Evolutionary conservation across 2,113 vertebrate genomes (phyloP).

Genomic region (Nibea coibor): DNA sequence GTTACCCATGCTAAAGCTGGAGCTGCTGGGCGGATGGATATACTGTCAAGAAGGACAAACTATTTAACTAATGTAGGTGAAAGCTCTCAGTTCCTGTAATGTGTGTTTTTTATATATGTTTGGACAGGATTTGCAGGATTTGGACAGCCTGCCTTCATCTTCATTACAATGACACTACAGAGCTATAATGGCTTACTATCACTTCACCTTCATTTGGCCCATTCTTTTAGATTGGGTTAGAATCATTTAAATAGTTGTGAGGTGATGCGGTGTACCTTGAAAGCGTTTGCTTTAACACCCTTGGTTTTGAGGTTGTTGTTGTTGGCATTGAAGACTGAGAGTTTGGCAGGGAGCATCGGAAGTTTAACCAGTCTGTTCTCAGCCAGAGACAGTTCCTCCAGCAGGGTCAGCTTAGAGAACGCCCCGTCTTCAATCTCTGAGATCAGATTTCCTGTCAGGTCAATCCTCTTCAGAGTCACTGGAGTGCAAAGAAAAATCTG

Average conservation of each 20-base stretch:
- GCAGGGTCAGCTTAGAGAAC: constrained; percentile 89
- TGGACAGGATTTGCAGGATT: background rate
- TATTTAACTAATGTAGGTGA: background rate
- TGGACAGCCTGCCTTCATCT: background rate
- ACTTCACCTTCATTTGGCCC: background rate
- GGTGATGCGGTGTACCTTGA: constrained; percentile 87
- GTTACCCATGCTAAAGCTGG: background rate
- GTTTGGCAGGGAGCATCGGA: constrained; percentile 92
- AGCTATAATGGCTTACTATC: background rate
- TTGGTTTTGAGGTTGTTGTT: constrained; percentile 92
- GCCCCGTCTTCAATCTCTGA: constrained; percentile 96
- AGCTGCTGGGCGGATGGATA: background rate
- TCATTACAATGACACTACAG: background rate
- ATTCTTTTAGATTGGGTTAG: background rate
- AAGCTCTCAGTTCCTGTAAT: background rate
- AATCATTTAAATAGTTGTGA: background rate
- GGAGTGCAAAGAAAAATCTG: constrained; percentile 5
- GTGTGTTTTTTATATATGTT: background rate
- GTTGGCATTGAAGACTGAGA: constrained; percentile 91
- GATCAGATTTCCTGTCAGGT: constrained; percentile 95
- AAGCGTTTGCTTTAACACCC: constrained; percentile 94
- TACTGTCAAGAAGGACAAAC: background rate
- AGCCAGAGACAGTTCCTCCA: constrained; percentile 93
- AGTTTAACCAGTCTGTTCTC: constrained; percentile 93
- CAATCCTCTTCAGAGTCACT: constrained; percentile 96